These are phyloP conservation scores for Piezodorus guildinii DNA, from an alignment of 1,140 invertebrate genomes.

Conservation along the genomic window DNA sequence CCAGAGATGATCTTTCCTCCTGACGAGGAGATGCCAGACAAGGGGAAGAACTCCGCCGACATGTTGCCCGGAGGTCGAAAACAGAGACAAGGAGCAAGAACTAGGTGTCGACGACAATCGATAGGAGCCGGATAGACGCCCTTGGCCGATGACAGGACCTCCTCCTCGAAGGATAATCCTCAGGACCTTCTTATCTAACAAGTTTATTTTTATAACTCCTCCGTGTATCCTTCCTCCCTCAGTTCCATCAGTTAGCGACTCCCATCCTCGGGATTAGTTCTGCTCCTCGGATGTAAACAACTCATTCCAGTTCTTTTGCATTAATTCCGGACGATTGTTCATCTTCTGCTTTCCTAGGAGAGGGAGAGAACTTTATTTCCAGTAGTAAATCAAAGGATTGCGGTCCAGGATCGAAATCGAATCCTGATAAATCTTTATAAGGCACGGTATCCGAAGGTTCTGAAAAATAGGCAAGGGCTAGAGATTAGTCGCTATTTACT, in stretches of 20 bases:
- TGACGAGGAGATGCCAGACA: too few species aligned
- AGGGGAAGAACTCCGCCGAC: too few species aligned
- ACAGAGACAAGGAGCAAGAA: background rate
- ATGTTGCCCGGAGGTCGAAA: too few species aligned
- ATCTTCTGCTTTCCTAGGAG: too few species aligned
- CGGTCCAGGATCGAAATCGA: too few species aligned
- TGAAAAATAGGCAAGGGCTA: too few species aligned
- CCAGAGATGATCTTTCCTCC: too few species aligned
- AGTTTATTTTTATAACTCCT: slow-evolving; percentile 4
- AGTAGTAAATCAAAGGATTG: too few species aligned
- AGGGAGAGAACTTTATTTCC: too few species aligned
- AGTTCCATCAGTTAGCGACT: background rate
- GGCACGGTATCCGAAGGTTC: too few species aligned
- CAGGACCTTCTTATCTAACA: slow-evolving; percentile 1
- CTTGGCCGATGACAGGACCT: background rate
- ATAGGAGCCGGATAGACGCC: background rate
- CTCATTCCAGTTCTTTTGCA: background rate
- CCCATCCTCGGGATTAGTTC: background rate
- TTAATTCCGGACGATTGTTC: background rate
- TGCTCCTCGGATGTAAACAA: background rate
- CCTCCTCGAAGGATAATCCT: background rate
- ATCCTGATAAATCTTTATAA: too few species aligned
- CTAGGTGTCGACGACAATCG: background rate
- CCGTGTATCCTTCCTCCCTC: background rate
- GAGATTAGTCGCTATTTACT: too few species aligned